phyloP scores from a whole-genome alignment of 2,888 invertebrate genomes.

The Pyrrhosoma nymphula region DNA sequence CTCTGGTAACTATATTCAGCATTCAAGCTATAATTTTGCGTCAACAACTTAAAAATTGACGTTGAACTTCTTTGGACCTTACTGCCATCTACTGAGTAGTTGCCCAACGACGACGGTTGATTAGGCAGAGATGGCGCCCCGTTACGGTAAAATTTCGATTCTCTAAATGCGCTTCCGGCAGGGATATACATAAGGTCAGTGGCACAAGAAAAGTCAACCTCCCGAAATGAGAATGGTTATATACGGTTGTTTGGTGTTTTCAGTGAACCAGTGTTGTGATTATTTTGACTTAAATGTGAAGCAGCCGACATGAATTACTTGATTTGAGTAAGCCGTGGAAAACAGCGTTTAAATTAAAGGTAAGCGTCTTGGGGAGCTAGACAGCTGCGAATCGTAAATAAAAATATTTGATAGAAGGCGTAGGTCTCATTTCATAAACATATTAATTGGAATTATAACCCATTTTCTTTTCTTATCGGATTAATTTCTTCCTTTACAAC shows the following conservation, averaged over 20 bases:
- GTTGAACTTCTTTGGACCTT: neutral
- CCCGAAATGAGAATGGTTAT: conserved; percentile 48
- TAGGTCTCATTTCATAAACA: conserved; percentile 63
- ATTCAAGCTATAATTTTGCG: neutral
- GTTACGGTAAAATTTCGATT: conserved; percentile 56
- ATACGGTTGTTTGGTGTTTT: conserved; percentile 50
- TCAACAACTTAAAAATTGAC: neutral
- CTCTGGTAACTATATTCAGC: neutral
- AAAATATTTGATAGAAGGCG: conserved; percentile 67
- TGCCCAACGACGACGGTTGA: neutral
- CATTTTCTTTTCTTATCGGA: conserved; percentile 4
- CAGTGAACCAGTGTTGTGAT: conserved; percentile 14
- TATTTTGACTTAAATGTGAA: conserved; percentile 41
- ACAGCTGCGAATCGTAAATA: conserved; percentile 67
- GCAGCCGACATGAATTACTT: conserved; percentile 54
- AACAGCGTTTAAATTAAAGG: conserved; percentile 34
- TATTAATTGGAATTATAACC: conserved; percentile 55
- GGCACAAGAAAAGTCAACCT: conserved; percentile 63
- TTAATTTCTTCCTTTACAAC: conserved; percentile 45
- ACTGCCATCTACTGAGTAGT: neutral
- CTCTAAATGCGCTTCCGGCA: conserved; percentile 66
- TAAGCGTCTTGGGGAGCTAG: conserved; percentile 56
- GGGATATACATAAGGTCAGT: conserved; percentile 66
- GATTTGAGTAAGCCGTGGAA: conserved; percentile 1
- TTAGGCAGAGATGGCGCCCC: conserved; percentile 52